phyloP scores from a whole-genome alignment of 64 coral and sea anemone genomes.

The Montipora capricornis region DNA sequence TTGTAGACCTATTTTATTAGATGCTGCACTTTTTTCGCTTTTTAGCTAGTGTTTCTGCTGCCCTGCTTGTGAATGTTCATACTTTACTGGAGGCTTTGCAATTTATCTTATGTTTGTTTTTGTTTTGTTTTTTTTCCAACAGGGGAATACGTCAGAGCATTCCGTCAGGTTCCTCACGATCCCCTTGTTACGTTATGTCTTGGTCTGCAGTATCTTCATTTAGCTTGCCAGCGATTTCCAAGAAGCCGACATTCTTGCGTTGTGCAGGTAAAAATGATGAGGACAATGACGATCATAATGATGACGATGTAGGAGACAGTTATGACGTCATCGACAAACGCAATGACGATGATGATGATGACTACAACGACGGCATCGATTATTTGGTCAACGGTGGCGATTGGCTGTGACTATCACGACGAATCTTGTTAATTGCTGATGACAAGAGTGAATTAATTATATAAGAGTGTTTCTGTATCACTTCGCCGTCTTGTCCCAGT shows the following conservation, averaged over 20 bases:
- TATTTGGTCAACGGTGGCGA: too few relatives aligned
- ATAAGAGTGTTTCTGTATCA: too few relatives aligned
- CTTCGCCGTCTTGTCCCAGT: too few relatives aligned
- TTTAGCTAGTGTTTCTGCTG: neutral
- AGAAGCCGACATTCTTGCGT: conserved; percentile 69
- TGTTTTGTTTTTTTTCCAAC: neutral
- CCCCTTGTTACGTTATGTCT: conserved; percentile 83
- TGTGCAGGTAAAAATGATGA: conserved; percentile 70
- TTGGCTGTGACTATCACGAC: too few relatives aligned
- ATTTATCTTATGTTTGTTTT: neutral
- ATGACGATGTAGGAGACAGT: too few relatives aligned
- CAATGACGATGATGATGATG: neutral
- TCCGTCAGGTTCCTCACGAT: conserved; percentile 83
- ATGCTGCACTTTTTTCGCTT: too few relatives aligned
- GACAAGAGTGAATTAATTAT: too few relatives aligned
- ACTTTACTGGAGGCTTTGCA: neutral
- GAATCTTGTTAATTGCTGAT: too few relatives aligned
- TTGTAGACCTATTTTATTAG: too few relatives aligned
- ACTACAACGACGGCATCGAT: too few relatives aligned
- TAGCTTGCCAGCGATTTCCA: conserved; percentile 83
- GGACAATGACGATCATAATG: neutral
- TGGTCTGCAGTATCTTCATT: conserved; percentile 90
- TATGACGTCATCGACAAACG: neutral
- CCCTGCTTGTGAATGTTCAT: neutral
- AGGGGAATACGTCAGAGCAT: conserved; percentile 94